A percentile compares a stretch with the other conserved stretches of the same genome.
These are phyloP conservation scores for Ruditapes philippinarum DNA, from an alignment of 1,140 invertebrate genomes.

Conservation along the genomic window DNA sequence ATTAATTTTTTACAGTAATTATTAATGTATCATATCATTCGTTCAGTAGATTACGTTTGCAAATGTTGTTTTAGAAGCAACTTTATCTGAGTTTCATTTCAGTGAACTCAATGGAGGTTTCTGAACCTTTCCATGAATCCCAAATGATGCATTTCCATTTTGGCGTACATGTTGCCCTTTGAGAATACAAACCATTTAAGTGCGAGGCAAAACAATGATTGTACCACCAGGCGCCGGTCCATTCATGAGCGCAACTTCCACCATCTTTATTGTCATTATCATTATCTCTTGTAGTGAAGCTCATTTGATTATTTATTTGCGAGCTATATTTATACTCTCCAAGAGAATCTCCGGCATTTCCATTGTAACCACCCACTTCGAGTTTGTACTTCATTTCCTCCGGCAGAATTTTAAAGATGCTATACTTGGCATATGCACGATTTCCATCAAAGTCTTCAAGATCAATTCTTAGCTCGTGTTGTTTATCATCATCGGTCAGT, in stretches of 20 bases:
- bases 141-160: neutral
- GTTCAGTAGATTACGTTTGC: too few relatives aligned
- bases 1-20: too few relatives aligned
- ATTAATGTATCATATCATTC: too few relatives aligned
- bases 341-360: constrained; percentile 75
- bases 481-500: constrained; percentile 87
- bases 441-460: constrained; percentile 48
- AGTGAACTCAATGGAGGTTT: neutral
- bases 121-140: neutral
- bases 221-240: constrained; percentile 61
- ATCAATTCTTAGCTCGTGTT: constrained; percentile 64
- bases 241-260: constrained; percentile 37
- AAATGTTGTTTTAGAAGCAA: too few relatives aligned
- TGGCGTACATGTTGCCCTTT: too few relatives aligned
- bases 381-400: constrained; percentile 28
- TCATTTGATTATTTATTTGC: constrained; percentile 19
- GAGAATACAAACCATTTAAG: constrained; percentile 54
- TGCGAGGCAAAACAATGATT: constrained; percentile 46
- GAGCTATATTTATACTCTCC: too few relatives aligned
- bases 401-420: constrained; percentile 36
- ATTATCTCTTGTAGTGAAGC: constrained; percentile 47
- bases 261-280: constrained; percentile 31
- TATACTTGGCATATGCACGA: constrained; percentile 47
- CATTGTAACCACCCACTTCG: constrained; percentile 44
- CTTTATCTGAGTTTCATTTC: constrained; percentile 17